Evolutionary conservation across 2,113 vertebrate genomes (phyloP).

Genomic region (Tragelaphus buxtoni): DNA sequence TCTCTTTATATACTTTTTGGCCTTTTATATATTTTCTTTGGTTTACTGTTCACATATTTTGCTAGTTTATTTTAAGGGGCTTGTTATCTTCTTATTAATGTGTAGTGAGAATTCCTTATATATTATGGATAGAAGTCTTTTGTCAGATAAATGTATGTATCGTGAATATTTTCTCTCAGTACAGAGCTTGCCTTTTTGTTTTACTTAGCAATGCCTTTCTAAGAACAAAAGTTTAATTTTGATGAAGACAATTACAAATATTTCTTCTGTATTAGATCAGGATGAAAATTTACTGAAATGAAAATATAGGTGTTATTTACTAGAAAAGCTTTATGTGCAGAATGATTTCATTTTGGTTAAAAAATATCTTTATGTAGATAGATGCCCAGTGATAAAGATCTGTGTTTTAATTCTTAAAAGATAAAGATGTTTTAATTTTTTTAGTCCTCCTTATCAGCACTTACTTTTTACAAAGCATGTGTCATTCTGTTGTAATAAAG

Average conservation of each 20-base stretch:
- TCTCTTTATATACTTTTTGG: background rate
- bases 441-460: too few relatives aligned
- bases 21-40: background rate
- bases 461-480: too few relatives aligned
- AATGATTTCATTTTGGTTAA: background rate
- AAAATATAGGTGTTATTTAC: background rate
- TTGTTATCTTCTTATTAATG: background rate
- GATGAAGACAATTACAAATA: background rate
- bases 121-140: background rate
- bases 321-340: background rate
- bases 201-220: background rate
- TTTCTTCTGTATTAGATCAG: background rate
- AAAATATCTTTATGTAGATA: background rate
- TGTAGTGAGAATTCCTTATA: background rate
- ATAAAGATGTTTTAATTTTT: background rate
- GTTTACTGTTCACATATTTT: background rate
- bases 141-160: background rate
- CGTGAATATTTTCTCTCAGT: background rate
- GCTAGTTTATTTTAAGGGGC: background rate
- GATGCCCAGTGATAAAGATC: background rate
- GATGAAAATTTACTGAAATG: background rate
- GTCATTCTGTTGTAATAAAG: too few relatives aligned
- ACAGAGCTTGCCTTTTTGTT: background rate
- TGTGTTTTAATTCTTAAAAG: background rate
- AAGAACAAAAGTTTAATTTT: background rate